Evolutionary conservation across 2,113 vertebrate genomes (phyloP), one percentile per base, ranked within the genome.

Genomic region (Triplophysa tibetana): DNA sequence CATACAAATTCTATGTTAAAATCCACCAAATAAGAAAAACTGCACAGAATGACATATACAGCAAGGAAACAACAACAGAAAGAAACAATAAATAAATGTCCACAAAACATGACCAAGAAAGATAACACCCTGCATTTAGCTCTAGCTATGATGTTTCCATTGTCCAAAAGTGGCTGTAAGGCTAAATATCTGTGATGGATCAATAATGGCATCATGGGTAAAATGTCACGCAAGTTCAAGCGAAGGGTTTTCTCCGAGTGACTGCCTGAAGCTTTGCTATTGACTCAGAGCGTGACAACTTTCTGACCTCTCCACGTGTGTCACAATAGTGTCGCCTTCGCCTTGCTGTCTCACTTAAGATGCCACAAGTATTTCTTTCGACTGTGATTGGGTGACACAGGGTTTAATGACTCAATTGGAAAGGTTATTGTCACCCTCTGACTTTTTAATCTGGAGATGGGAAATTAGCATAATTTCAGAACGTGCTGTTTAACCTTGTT

Each of bases 381-480:
- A 66, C 33, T 68, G 63, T 48, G 52, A 50, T 77, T 70, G 76
- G 41, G 17, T 82, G 69, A 75, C 74, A 58, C 74, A 70, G 65
- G 75, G 65, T 81, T 79, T 86, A 86, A 85, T 75, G 72, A 86
- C 84, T 82, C 82, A 88, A 86, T 88, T 86, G 80, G 75, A 84
- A 81, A 87, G 85, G 86, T 88, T 89, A 89, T 82, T 86, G 88
- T 89, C 87, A 86, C 82, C 83, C 83, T 84, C 66, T 82, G 84
- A 87, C 74, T 85, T 89, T 87, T 89, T 88, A 86, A 89, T 91
- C 86, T 65, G 77, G 84, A 86, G 81, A 80, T 78, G 54, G 84
- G 80, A 88, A 82, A 87, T 90, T 89, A 89, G 84, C 89, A 89
- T 90, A 84, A 87, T 89, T 86, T 85, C 66, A 80, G 75, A 80